A percentile compares a stretch with the other conserved stretches of the same genome.
phyloP scores from a whole-genome alignment of 2,797 vertebrate species.

The Rhynchonycteris naso region DNA sequence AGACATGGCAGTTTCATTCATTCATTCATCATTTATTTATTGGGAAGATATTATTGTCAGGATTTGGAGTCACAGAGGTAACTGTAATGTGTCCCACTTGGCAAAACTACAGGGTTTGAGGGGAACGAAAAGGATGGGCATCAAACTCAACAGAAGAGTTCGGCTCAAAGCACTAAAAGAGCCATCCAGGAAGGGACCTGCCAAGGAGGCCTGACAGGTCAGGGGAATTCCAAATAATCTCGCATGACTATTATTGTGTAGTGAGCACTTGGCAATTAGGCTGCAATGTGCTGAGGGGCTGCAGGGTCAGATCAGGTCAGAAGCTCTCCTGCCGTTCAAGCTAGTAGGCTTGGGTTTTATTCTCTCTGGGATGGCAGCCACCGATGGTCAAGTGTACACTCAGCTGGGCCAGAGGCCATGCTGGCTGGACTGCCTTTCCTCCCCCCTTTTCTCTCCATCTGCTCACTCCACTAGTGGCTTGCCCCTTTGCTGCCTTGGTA shows the following conservation, averaged over 20 bases:
- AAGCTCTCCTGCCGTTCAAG: background rate
- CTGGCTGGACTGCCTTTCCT: accelerated
- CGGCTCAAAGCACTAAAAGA: background rate
- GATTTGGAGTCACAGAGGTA: background rate
- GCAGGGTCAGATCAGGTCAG: background rate
- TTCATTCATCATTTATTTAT: background rate
- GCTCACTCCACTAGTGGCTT: no score
- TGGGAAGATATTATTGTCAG: background rate
- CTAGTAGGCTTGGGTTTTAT: background rate
- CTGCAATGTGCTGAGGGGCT: accelerated
- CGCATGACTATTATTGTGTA: accelerated
- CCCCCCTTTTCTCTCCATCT: background rate
- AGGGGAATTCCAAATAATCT: background rate
- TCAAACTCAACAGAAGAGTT: background rate
- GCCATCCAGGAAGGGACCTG: background rate
- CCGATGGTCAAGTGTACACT: background rate
- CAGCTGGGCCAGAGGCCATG: background rate
- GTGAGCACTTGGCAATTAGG: accelerated
- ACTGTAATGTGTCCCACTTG: background rate
- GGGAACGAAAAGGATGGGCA: background rate
- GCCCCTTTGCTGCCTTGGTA: background rate
- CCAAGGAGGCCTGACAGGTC: background rate
- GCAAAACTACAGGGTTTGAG: background rate
- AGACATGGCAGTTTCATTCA: background rate
- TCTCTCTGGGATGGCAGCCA: background rate